Evolutionary conservation across 2,888 invertebrate genomes (phyloP), one percentile per base, ranked within the genome.

Genomic region (Himalopsyche kuldschensis): DNA sequence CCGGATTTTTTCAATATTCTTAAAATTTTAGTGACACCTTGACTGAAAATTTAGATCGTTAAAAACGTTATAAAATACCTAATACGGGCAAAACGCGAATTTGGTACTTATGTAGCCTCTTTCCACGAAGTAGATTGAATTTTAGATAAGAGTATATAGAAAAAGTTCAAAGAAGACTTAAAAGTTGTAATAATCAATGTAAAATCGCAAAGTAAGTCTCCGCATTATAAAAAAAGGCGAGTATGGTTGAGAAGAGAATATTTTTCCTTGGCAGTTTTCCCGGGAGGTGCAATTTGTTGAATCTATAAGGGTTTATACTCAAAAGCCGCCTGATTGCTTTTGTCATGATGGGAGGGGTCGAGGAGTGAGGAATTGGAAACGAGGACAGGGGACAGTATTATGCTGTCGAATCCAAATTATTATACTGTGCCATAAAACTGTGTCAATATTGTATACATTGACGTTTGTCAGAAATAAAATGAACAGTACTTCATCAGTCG

Each of bases 241-340:
- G 80, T 27, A 83, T 77, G 80, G 80, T 20, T 24, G 46, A 32
- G 8, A 80, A 35, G 69, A 63, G 35, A 83, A 82, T 80, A 82
- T 81, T 82, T 82, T 84, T 84, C 75, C 79, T 81, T 15, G 32
- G 55, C 81, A 80, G 77, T 41, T 83, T 82, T 80, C 83, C 81
- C 55, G 27, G 8, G 83, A 75, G 85, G 79, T 80, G 79, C 85
- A 85, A 85, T 85, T 85, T 85, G 81, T 75, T 83, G 79, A 83
- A 83, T 85, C 81, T 80, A 83, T 83, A 75, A 82, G 78, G 82
- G 20, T 82, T 84, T 81, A 81, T 84, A 47, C 78, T 82, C 84
- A 83, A 83, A 83, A 69, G 78, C 77, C 75, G 75, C 76, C 48
- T 84, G 84, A 84, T 84, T 84, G 80, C 84, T 84, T 84, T 82